Base-by-base conservation (phyloP, 2,113 vertebrate genomes). In the Poecilia latipinna region DNA sequence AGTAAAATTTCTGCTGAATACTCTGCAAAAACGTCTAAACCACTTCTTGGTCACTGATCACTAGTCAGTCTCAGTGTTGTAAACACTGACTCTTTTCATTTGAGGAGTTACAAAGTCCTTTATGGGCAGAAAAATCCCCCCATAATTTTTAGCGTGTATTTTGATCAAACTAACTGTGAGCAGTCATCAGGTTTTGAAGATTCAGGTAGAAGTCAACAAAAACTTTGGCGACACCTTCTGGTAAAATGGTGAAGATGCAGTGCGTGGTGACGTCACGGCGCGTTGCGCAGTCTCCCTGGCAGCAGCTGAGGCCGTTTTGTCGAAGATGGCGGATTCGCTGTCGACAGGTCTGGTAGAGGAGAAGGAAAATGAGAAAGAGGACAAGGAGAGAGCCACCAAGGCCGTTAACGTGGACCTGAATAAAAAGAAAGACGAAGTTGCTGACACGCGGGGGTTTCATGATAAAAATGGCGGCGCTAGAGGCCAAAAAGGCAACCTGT, bases 241-340 rank as follows among this genome's bases (percentile, higher is more conserved):
- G 73, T 19, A 13, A 54, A 0, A n/a, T 1, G 0, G 0, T 26
- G 4, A 17, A 33, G 72, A 26, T 32, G 7, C 31, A 4, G 39
- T 57, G 19, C 73, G 81, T 80, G 73, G 74, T 92, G 90, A 92
- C 93, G 89, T 88, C 73, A 48, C 22, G 22, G 15, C 44, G 60
- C 60, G 74, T 89, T 86, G 90, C 88, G 84, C 84, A 79, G 88
- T 82, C 72, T 84, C 78, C 80, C 80, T 60, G 87, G 79, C 83
- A 86, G 83, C 88, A 48, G 91, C 78, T 83, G 88, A 92, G 91
- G 89, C 79, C 74, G 85, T 81, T 79, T 79, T 35, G 90, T 73
- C 35, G 87, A 95, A 95, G 91, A 95, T 95, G 95, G 95, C 95
- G 93, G 95, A 96, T 79, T 90, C 91, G 82, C 92, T 90, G 76